phyloP scores from a whole-genome alignment of 2,888 invertebrate genomes.

The Allacma fusca region DNA sequence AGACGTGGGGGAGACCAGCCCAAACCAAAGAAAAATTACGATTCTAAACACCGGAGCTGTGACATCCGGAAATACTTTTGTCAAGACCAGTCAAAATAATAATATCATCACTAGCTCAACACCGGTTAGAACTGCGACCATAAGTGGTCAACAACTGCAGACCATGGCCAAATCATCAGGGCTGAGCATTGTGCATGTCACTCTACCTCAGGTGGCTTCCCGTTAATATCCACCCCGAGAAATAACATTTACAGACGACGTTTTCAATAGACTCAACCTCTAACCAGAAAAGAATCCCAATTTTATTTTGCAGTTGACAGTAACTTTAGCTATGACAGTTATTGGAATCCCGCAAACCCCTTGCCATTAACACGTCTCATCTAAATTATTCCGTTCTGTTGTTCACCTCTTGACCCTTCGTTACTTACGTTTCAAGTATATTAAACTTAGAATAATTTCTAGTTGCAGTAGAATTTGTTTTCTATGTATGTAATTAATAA shows the following conservation, averaged over 20 bases:
- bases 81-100: conserved; percentile 39
- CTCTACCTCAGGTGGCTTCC: conserved; percentile 69
- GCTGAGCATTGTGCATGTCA: conserved; percentile 87
- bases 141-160: conserved; percentile 59
- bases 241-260: not conserved
- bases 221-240: conserved; percentile 49
- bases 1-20: conserved; percentile 29
- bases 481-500: too few species aligned
- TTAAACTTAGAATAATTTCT: too few species aligned
- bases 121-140: conserved; percentile 58
- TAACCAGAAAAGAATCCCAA: not conserved
- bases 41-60: conserved; percentile 20
- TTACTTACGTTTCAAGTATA: too few species aligned
- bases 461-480: too few species aligned
- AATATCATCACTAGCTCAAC: conserved; percentile 33
- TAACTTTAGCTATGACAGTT: not conserved
- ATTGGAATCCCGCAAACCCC: too few species aligned
- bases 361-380: not conserved
- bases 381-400: not conserved
- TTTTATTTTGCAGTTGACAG: not conserved
- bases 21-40: conserved; percentile 32
- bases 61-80: conserved; percentile 10
- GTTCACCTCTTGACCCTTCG: too few species aligned
- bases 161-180: conserved; percentile 65
- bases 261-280: too few species aligned